Conservation (phyloP, 2,113 vertebrate genomes). For the Entomyzon cyanotis region DNA sequence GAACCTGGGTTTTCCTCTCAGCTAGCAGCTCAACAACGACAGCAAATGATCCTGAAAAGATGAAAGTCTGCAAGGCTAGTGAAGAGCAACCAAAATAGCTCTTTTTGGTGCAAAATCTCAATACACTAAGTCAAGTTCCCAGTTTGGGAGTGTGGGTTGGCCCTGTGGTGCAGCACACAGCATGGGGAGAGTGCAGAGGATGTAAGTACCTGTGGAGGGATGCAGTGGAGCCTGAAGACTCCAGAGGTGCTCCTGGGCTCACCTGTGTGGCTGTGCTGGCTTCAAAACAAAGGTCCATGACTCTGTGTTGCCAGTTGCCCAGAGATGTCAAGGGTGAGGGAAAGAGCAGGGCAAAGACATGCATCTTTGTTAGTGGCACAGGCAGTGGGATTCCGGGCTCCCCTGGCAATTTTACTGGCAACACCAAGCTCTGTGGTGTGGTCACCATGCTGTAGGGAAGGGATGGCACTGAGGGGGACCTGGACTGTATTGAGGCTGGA, state of each 20-base stretch:
- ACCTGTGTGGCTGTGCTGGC: not conserved
- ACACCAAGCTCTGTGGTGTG: not conserved
- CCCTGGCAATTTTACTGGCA: too few species aligned
- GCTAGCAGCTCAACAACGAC: too few species aligned
- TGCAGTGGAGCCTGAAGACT: not conserved
- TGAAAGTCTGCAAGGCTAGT: too few species aligned
- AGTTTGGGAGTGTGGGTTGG: not conserved
- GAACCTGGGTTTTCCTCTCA: too few species aligned
- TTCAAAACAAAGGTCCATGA: not conserved
- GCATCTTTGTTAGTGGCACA: accelerated
- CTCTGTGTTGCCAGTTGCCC: accelerated
- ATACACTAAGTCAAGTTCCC: accelerated
- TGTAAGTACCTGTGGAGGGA: not conserved
- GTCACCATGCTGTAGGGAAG: not conserved
- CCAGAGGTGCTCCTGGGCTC: not conserved
- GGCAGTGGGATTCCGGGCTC: not conserved
- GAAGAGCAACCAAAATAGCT: not conserved
- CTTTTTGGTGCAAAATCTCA: not conserved
- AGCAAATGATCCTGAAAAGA: not conserved
- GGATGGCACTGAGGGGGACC: not conserved
- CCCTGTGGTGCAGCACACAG: not conserved
- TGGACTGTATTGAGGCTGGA: not conserved
- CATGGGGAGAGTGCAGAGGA: not conserved
- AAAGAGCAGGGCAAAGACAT: not conserved
- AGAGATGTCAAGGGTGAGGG: not conserved